These are phyloP conservation scores for Ormyrus labotus DNA, from an alignment of 2,888 invertebrate species.

Conservation along the genomic window DNA sequence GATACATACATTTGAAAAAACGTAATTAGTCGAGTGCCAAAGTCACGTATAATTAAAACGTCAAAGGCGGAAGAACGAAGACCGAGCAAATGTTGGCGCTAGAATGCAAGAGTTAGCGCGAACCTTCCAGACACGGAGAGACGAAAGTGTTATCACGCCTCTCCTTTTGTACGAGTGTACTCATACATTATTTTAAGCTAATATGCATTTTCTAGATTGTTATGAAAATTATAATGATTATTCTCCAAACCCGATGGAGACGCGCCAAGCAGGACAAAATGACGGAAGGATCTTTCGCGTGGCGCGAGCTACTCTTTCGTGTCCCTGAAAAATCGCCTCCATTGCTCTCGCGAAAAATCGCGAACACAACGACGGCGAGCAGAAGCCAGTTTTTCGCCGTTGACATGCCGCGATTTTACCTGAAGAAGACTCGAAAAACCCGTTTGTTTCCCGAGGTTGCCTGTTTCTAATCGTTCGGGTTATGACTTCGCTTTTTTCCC, in stretches of 20 bases:
- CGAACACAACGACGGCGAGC: background rate
- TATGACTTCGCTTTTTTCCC: too few species aligned
- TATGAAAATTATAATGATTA: too few species aligned
- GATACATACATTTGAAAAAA: background rate
- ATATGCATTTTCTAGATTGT: too few species aligned
- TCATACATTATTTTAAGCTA: too few species aligned
- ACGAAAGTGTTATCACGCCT: too few species aligned
- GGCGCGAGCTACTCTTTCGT: background rate
- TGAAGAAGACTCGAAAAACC: background rate
- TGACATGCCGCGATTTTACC: background rate
- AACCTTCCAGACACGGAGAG: background rate
- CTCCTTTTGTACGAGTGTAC: too few species aligned
- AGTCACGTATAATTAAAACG: background rate
- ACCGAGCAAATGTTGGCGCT: background rate
- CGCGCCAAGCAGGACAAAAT: background rate
- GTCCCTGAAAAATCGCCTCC: conserved; percentile 35
- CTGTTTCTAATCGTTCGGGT: too few species aligned
- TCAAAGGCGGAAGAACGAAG: background rate
- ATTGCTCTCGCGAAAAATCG: conserved; percentile 24
- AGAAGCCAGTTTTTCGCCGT: background rate
- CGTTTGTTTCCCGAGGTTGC: too few species aligned
- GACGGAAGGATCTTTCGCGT: background rate
- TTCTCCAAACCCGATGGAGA: too few species aligned
- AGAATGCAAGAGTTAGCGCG: background rate
- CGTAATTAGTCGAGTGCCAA: conserved; percentile 18